Percentiles rank a stretch among this genome's conserved stretches.
phyloP scores from a whole-genome alignment of 2,113 vertebrate genomes.

The Ceyx cyanopectus region DNA sequence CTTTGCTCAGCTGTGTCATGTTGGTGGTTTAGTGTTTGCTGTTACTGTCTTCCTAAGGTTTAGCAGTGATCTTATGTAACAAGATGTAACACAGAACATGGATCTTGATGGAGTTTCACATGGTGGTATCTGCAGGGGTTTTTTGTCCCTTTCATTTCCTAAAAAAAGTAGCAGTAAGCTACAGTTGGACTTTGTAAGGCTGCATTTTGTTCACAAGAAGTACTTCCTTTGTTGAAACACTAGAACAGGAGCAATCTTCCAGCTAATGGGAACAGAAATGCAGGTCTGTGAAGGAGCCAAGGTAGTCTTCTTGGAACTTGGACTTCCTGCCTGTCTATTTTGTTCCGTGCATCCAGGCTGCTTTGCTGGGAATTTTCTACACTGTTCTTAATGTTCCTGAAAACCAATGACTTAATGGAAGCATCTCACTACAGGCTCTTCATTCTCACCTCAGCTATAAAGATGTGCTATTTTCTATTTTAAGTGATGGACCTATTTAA shows the following conservation, averaged over 20 bases:
- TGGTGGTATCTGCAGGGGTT: neutral
- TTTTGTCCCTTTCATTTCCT: neutral
- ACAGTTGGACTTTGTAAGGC: neutral
- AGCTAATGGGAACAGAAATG: neutral
- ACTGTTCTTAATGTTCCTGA: neutral
- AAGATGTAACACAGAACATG: neutral
- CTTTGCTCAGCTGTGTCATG: neutral
- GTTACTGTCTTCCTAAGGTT: neutral
- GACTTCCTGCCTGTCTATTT: neutral
- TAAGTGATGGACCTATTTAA: constrained; percentile 53
- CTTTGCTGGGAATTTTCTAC: constrained; percentile 6
- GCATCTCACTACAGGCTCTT: neutral
- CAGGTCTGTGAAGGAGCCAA: neutral
- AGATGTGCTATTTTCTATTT: constrained; percentile 54
- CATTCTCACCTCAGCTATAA: constrained; percentile 18
- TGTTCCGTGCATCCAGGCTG: neutral
- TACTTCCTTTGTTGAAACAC: neutral
- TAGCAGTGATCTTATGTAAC: neutral
- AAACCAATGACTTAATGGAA: neutral
- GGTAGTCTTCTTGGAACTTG: neutral
- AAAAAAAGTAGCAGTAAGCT: neutral
- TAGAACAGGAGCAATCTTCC: neutral
- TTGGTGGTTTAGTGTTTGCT: neutral
- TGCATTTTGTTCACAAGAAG: neutral
- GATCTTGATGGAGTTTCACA: neutral